These are phyloP conservation scores for Ameiurus melas DNA, from an alignment of 2,113 vertebrate species.

Conservation along the genomic window DNA sequence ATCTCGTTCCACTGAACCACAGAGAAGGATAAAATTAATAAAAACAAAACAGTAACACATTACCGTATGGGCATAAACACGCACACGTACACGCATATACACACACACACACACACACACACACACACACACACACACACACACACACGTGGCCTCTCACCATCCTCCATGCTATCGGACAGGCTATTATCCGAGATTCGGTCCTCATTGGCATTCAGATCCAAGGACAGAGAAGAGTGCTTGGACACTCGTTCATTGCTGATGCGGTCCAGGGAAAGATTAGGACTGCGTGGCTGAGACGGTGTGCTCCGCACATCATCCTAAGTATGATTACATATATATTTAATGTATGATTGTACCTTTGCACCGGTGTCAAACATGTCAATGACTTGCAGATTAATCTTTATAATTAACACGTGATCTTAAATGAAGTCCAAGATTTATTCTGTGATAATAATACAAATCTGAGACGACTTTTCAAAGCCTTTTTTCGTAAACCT, in stretches of 20 bases:
- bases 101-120: background rate
- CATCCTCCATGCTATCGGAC: constrained; percentile 83
- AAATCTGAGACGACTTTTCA: background rate
- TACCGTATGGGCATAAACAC: background rate
- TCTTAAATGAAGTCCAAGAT: background rate
- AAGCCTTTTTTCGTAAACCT: background rate
- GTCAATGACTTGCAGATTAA: background rate
- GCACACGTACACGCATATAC: background rate
- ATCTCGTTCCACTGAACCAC: constrained; percentile 68
- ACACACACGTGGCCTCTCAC: constrained; percentile 63
- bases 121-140: background rate
- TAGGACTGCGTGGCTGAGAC: constrained; percentile 65
- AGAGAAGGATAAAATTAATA: constrained; percentile 21
- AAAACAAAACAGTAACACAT: constrained; percentile 4
- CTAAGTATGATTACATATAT: constrained; percentile 43
- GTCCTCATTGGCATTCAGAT: constrained; percentile 86
- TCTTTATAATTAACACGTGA: background rate
- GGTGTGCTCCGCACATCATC: constrained; percentile 72
- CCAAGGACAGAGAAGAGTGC: constrained; percentile 73
- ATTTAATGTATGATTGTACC: background rate
- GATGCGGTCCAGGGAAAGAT: constrained; percentile 66
- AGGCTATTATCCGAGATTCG: constrained; percentile 78
- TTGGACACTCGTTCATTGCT: constrained; percentile 62
- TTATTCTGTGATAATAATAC: background rate
- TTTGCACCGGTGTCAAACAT: background rate